Percentiles rank a stretch among this genome's conserved stretches.
Evolutionary conservation across 64 coral and sea anemone species (phyloP).

Genomic region (Dendronephthya gigantea): DNA sequence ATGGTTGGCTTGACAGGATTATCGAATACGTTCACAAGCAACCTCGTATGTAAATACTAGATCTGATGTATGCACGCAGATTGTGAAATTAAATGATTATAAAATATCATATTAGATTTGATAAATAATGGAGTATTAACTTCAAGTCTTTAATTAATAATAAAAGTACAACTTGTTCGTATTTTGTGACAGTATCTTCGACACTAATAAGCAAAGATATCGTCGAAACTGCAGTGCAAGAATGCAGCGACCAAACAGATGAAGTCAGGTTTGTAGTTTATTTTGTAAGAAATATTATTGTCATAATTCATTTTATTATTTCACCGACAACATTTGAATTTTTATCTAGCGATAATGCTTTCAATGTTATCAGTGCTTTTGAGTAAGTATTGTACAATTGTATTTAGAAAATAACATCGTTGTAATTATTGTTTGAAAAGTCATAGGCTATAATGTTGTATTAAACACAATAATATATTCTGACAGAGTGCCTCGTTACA

Average conservation of each 20-base stretch:
- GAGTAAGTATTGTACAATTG: background rate
- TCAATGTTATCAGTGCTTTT: constrained; percentile 89
- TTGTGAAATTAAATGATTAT: no score
- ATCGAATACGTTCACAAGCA: constrained; percentile 85
- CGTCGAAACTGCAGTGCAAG: constrained; percentile 78
- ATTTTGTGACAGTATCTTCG: constrained; percentile 7
- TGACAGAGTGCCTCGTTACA: constrained; percentile 53
- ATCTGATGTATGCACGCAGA: background rate
- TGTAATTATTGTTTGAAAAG: background rate
- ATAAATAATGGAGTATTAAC: no score
- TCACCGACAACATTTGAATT: background rate
- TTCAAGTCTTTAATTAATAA: no score
- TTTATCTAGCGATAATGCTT: constrained; percentile 57
- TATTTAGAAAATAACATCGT: background rate
- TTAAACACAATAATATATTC: background rate
- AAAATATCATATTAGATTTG: no score
- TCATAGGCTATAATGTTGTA: no score
- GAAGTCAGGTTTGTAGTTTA: constrained; percentile 35
- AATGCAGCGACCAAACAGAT: constrained; percentile 61
- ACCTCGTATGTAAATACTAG: constrained; percentile 9
- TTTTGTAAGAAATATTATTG: background rate
- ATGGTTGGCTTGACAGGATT: constrained; percentile 91
- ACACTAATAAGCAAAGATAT: constrained; percentile 61
- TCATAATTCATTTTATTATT: background rate
- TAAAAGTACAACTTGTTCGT: background rate